These are phyloP conservation scores for Indicator maculatus DNA, from an alignment of 2,113 vertebrate genomes.

Conservation along the genomic window DNA sequence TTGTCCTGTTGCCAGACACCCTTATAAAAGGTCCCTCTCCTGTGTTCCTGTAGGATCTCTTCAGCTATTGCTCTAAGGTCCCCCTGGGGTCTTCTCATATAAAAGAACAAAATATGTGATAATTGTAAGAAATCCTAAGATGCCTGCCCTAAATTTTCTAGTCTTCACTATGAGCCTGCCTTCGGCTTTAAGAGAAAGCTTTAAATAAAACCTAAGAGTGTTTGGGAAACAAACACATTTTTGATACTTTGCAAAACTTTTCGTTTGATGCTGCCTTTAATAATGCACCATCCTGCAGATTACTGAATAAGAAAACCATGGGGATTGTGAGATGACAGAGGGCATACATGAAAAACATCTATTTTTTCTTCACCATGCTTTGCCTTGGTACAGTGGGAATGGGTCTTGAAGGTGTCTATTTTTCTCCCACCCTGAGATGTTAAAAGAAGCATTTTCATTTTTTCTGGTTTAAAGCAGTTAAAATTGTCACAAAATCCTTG, in stretches of 20 bases:
- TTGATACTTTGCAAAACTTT: background rate
- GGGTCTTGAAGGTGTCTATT: background rate
- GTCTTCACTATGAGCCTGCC: background rate
- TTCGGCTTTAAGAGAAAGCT: background rate
- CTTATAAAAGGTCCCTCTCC: too few species aligned
- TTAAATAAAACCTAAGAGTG: background rate
- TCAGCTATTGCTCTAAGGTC: too few species aligned
- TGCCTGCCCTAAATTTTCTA: background rate
- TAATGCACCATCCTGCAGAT: background rate
- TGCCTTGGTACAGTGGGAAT: background rate
- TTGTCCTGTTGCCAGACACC: too few species aligned
- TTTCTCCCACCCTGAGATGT: background rate
- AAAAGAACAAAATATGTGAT: background rate
- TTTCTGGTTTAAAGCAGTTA: constrained; percentile 4
- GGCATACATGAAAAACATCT: background rate
- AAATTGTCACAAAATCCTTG: background rate
- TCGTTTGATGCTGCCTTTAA: background rate
- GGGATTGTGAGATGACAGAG: background rate
- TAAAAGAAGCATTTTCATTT: background rate
- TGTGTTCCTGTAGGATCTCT: too few species aligned
- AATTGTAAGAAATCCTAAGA: background rate
- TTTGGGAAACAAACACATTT: background rate
- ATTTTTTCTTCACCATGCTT: background rate
- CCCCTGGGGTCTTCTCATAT: too few species aligned
- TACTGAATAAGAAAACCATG: background rate